Percentiles rank a stretch among this genome's conserved stretches.
Conservation (phyloP, 2,113 vertebrate species). For the Cairina moschata region DNA sequence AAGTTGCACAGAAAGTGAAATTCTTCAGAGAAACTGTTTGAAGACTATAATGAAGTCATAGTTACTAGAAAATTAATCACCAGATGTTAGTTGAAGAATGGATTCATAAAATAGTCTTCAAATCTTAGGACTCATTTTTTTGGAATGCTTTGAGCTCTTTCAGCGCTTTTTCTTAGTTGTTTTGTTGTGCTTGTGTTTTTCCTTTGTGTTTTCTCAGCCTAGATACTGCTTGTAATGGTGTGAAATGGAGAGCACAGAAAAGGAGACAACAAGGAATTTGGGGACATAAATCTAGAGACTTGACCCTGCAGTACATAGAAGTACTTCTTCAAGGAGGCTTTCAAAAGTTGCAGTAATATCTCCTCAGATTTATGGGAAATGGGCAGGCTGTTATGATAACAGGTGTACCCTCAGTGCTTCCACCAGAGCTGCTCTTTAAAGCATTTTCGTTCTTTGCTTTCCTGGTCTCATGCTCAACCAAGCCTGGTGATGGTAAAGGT, state of each 20-base stretch:
- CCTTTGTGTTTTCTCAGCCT: not conserved
- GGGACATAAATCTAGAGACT: not conserved
- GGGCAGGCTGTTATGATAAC: not conserved
- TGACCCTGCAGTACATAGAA: not conserved
- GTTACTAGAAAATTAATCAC: not conserved
- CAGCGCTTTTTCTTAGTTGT: not conserved
- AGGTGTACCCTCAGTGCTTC: not conserved
- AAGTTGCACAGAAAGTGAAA: not conserved
- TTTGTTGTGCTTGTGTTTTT: not conserved
- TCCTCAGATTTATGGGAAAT: not conserved
- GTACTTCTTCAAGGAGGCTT: not conserved
- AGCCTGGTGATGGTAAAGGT: not conserved
- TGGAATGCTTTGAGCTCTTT: not conserved
- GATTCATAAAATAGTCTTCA: not conserved
- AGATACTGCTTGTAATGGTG: not conserved
- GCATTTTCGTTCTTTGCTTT: not conserved
- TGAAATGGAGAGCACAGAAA: not conserved
- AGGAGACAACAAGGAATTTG: not conserved
- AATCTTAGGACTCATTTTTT: not conserved
- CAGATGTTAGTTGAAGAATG: not conserved
- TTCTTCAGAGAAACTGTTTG: not conserved
- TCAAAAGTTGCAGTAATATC: not conserved
- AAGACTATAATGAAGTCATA: not conserved
- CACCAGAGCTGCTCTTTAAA: not conserved
- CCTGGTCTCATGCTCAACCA: not conserved